A percentile compares a stretch with the other conserved stretches of the same genome.
Conservation (phyloP, 2,797 vertebrate species). For the Amniataba percoides region DNA sequence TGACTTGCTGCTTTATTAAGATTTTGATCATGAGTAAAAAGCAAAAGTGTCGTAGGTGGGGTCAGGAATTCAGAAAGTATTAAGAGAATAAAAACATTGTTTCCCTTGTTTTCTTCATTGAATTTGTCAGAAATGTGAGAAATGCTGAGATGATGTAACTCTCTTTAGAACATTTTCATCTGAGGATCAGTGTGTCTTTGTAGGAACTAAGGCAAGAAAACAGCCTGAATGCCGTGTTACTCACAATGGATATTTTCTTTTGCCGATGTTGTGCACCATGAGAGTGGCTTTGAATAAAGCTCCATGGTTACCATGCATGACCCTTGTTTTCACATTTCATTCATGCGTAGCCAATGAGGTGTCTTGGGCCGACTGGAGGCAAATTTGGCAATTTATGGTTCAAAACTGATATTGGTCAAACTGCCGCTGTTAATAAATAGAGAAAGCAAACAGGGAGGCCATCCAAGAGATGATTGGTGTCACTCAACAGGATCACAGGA, state of each 20-base stretch:
- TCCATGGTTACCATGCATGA: no score
- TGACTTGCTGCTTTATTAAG: neutral
- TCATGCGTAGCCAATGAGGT: conserved; percentile 2
- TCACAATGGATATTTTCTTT: no score
- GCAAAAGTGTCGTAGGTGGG: neutral
- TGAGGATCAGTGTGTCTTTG: neutral
- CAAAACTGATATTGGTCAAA: conserved; percentile 6
- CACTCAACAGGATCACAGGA: neutral
- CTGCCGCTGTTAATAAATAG: conserved; percentile 4
- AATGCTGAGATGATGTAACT: neutral
- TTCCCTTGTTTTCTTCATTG: neutral
- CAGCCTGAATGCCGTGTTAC: no score
- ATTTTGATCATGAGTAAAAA: neutral
- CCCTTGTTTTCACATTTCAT: no score
- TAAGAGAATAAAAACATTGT: neutral
- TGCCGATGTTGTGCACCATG: no score
- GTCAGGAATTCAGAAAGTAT: neutral
- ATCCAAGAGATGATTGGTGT: neutral
- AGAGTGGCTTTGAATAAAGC: no score
- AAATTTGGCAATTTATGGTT: conserved; percentile 7
- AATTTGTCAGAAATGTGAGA: neutral
- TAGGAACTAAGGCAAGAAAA: no score
- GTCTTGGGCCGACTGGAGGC: conserved; percentile 2
- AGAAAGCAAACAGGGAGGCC: conserved; percentile 13
- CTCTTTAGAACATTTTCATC: neutral